Evolutionary conservation across 2,797 vertebrate genomes (phyloP).

Genomic region (Peromyscus aztecus): DNA sequence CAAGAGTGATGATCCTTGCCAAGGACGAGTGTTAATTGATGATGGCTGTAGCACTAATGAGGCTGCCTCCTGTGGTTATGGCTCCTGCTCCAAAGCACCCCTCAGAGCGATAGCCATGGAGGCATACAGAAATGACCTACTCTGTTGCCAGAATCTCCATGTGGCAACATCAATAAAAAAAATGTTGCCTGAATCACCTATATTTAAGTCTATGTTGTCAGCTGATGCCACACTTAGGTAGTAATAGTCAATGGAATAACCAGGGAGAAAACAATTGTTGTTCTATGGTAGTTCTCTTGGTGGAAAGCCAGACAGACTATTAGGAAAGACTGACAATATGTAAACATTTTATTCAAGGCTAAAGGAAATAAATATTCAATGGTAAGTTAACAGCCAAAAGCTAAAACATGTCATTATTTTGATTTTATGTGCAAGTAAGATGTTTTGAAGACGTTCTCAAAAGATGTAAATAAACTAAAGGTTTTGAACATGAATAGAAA

Average conservation of each 20-base stretch:
- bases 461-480: conserved; percentile 45
- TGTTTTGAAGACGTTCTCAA: conserved; percentile 19
- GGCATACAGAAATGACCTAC: conserved; percentile 58
- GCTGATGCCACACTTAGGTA: not conserved
- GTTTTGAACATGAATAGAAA: conserved; percentile 21
- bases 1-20: conserved; percentile 60
- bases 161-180: conserved; percentile 66
- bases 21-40: conserved; percentile 79
- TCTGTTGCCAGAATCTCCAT: conserved; percentile 70
- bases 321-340: not conserved
- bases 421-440: not conserved
- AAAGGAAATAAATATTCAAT: conserved; percentile 25
- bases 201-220: conserved; percentile 39
- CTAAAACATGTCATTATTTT: conserved; percentile 19
- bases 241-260: conserved; percentile 31
- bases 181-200: not conserved
- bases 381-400: not conserved
- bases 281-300: not conserved
- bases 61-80: conserved; percentile 66
- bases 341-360: not conserved
- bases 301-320: not conserved
- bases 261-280: not conserved
- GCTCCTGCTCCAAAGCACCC: conserved; percentile 64
- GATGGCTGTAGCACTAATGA: conserved; percentile 67
- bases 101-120: conserved; percentile 60